phyloP scores from a whole-genome alignment of 2,113 vertebrate genomes.

The Orycteropus afer region DNA sequence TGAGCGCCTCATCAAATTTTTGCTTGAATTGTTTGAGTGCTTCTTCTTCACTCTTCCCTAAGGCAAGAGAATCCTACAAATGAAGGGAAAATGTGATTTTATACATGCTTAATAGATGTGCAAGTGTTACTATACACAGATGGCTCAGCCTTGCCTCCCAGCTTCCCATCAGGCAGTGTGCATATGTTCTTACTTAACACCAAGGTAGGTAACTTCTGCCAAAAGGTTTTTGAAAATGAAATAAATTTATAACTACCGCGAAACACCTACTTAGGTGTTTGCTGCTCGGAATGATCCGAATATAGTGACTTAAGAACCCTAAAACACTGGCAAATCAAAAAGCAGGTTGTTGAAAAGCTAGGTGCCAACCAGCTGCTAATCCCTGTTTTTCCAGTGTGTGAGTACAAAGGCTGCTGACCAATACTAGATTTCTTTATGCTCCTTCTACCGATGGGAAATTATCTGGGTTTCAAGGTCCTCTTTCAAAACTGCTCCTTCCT shows the following conservation, averaged over 20 bases:
- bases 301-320: neutral
- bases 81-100: neutral
- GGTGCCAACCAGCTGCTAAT: neutral
- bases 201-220: neutral
- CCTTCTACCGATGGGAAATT: neutral
- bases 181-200: neutral
- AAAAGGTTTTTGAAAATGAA: constrained; percentile 21
- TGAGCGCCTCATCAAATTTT: constrained; percentile 98
- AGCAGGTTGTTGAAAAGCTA: neutral
- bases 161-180: neutral
- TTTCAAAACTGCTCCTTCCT: neutral
- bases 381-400: neutral
- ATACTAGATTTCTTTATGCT: too few relatives aligned
- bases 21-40: constrained; percentile 98
- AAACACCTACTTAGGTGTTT: neutral
- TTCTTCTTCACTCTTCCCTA: constrained; percentile 98
- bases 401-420: neutral
- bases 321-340: neutral
- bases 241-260: neutral
- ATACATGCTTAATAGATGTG: neutral
- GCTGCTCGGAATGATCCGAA: neutral
- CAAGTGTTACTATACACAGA: too few relatives aligned
- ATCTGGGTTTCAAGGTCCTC: neutral
- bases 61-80: constrained; percentile 94
- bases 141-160: neutral